Conservation (phyloP, 2,113 vertebrate genomes). For the Nothocercus nigrocapillus region DNA sequence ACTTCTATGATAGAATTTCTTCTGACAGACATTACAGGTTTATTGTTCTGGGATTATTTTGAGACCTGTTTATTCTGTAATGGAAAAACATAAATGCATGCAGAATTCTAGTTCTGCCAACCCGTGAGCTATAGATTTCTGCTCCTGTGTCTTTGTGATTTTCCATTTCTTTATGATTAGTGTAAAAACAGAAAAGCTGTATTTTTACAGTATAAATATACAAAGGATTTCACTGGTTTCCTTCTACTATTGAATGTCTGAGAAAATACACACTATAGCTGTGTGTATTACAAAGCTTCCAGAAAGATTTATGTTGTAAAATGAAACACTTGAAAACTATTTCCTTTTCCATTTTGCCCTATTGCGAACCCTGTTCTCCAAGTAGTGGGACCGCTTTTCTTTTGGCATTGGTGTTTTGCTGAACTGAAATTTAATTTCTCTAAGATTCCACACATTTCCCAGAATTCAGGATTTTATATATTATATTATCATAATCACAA, state of each 20-base stretch:
- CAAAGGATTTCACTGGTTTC: not conserved
- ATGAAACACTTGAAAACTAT: not conserved
- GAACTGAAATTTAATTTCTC: not conserved
- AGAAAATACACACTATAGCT: not conserved
- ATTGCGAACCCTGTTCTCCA: not conserved
- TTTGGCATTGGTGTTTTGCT: not conserved
- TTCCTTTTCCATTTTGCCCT: not conserved
- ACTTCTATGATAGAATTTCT: slow-evolving; percentile 7
- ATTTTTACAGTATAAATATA: not conserved
- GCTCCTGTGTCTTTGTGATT: not conserved
- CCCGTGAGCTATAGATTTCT: not conserved
- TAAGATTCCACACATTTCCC: not conserved
- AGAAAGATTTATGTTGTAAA: not conserved
- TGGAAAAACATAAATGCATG: slow-evolving; percentile 22
- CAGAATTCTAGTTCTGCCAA: not conserved
- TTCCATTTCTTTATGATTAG: slow-evolving; percentile 5
- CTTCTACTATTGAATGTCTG: not conserved
- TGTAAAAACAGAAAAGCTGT: not conserved
- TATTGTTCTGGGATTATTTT: slow-evolving; percentile 14
- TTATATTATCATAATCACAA: not conserved
- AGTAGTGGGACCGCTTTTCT: not conserved
- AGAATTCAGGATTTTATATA: not conserved
- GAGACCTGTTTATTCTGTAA: slow-evolving; percentile 33
- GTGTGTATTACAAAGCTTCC: not conserved
- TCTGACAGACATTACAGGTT: not conserved